phyloP scores from a whole-genome alignment of 2,113 vertebrate genomes.

The Carollia perspicillata region DNA sequence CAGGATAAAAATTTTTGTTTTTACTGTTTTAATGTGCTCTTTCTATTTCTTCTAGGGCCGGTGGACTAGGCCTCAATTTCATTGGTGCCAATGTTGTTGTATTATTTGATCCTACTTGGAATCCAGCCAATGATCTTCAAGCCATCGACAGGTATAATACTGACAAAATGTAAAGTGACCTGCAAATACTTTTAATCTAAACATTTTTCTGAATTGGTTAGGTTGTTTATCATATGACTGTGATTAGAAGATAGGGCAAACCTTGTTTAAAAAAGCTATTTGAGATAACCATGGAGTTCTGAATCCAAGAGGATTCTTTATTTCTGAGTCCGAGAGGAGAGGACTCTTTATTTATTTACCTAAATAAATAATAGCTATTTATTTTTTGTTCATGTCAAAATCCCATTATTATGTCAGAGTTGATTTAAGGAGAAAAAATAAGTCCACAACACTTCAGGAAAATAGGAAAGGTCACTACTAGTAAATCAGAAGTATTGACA shows the following conservation, averaged over 20 bases:
- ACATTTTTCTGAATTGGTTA: neutral
- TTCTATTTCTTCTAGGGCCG: conserved; percentile 86
- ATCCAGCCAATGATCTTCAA: conserved; percentile 98
- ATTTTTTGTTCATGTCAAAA: neutral
- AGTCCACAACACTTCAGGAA: neutral
- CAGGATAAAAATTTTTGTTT: neutral
- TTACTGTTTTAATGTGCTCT: neutral
- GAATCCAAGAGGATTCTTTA: neutral
- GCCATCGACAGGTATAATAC: conserved; percentile 92
- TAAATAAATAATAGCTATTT: neutral
- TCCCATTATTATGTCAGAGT: neutral
- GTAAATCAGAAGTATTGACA: conserved; percentile 8
- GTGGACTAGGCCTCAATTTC: conserved; percentile 97
- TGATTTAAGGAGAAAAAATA: conserved; percentile 1
- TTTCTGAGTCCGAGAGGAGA: too few species aligned
- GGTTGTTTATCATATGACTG: neutral
- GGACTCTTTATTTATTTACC: too few species aligned
- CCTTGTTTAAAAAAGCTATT: neutral
- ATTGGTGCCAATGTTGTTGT: conserved; percentile 96
- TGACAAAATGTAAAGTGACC: conserved; percentile 46
- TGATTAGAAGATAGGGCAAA: neutral
- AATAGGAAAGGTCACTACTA: neutral
- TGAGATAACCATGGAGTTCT: neutral
- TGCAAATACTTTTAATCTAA: conserved; percentile 28
- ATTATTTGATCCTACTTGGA: conserved; percentile 98